phyloP scores from a whole-genome alignment of 1,140 invertebrate species.

The Coenobita brevimanus region DNA sequence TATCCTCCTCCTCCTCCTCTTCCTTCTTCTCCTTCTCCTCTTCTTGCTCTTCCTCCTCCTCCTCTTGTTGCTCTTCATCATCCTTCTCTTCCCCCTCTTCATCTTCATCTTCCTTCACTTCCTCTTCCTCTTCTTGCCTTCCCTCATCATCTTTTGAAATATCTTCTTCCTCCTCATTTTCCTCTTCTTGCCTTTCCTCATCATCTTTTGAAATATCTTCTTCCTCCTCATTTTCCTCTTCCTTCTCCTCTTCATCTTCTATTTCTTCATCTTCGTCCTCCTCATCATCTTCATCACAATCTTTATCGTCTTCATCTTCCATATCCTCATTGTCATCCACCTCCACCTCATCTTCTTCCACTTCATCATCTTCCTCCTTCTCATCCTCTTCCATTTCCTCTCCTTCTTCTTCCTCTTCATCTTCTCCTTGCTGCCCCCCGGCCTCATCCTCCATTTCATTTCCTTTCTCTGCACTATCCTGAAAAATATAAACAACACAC shows the following conservation, averaged over 20 bases:
- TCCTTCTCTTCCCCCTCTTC: background rate
- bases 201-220: background rate
- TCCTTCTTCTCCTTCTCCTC: background rate
- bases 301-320: background rate
- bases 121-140: conserved; percentile 11
- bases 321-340: background rate
- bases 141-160: background rate
- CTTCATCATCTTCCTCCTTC: background rate
- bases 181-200: background rate
- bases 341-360: conserved; percentile 12
- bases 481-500: no score
- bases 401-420: background rate
- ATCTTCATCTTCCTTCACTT: background rate
- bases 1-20: background rate
- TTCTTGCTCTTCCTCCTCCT: background rate
- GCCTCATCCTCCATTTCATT: conserved; percentile 3
- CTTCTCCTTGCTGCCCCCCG: background rate
- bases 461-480: background rate
- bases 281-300: background rate
- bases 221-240: background rate
- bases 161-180: background rate
- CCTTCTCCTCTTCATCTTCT: conserved; percentile 14
- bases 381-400: background rate
- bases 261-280: conserved; percentile 4
- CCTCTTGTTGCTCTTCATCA: background rate